These are phyloP conservation scores for Drosophila longiperda DNA, from an alignment of 2,888 invertebrate species.

Conservation along the genomic window DNA sequence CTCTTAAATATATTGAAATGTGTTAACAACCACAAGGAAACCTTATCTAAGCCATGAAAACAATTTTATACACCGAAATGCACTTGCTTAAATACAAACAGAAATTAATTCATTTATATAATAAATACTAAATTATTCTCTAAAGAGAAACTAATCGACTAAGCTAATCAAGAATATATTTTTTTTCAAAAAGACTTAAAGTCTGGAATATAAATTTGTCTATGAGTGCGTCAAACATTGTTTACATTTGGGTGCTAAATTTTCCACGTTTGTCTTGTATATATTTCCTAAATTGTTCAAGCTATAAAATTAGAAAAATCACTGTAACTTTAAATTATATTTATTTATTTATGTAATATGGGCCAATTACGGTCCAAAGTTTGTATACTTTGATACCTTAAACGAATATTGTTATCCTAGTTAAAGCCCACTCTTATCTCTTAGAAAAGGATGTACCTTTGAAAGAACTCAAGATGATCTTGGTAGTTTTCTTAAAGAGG, in stretches of 20 bases:
- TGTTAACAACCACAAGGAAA: background rate
- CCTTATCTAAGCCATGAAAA: background rate
- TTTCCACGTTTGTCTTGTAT: background rate
- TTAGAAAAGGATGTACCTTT: no score
- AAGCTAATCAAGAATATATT: background rate
- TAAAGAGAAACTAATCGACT: background rate
- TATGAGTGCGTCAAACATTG: background rate
- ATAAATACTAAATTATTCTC: background rate
- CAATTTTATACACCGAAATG: background rate
- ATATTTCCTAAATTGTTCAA: background rate
- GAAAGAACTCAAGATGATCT: no score
- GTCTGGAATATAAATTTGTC: background rate
- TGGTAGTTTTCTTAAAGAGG: no score
- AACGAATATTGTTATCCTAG: no score
- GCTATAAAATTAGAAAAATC: background rate
- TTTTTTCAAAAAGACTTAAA: background rate
- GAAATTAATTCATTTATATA: background rate
- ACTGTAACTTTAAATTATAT: background rate
- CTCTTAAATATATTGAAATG: background rate
- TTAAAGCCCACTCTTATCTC: no score
- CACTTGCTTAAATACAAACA: background rate
- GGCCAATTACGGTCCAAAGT: background rate
- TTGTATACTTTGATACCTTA: no score
- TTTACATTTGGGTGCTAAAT: background rate
- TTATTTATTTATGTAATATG: background rate